Evolutionary conservation across 1,140 invertebrate genomes (phyloP).

Genomic region (Drosophila parvula): DNA sequence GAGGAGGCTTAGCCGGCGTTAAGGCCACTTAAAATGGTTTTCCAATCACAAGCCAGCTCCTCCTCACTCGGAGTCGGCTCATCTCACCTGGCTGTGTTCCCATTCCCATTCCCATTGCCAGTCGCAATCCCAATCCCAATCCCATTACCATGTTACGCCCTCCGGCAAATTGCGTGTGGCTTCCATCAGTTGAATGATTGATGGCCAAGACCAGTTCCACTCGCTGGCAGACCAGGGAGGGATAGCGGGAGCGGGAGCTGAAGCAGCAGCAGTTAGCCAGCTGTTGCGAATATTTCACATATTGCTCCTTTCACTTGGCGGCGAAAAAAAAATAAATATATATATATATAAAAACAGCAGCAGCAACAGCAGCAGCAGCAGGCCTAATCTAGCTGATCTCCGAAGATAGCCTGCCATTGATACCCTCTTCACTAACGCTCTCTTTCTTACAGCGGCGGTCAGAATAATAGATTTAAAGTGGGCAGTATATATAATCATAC

Average conservation of each 20-base stretch:
- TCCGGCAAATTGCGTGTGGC: slow-evolving; percentile 53
- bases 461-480: not conserved
- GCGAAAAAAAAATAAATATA: not conserved
- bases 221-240: not conserved
- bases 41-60: slow-evolving; percentile 34
- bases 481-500: no score
- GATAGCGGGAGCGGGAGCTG: not conserved
- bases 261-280: slow-evolving; percentile 24
- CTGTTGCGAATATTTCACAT: slow-evolving; percentile 42
- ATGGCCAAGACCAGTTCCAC: slow-evolving; percentile 42
- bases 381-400: slow-evolving; percentile 48
- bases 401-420: slow-evolving; percentile 49
- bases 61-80: not conserved
- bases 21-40: slow-evolving; percentile 15
- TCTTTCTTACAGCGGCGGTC: not conserved
- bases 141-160: slow-evolving; percentile 50
- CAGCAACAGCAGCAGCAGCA: slow-evolving; percentile 16
- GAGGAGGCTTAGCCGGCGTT: not conserved
- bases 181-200: slow-evolving; percentile 56
- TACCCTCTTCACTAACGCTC: slow-evolving; percentile 44
- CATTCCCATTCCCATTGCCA: slow-evolving; percentile 10
- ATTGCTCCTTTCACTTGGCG: slow-evolving; percentile 42
- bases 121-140: slow-evolving; percentile 27
- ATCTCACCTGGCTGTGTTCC: slow-evolving; percentile 9
- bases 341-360: not conserved